These are phyloP conservation scores for Pundamilia nyererei DNA, from an alignment of 2,113 vertebrate species.

Conservation along the genomic window DNA sequence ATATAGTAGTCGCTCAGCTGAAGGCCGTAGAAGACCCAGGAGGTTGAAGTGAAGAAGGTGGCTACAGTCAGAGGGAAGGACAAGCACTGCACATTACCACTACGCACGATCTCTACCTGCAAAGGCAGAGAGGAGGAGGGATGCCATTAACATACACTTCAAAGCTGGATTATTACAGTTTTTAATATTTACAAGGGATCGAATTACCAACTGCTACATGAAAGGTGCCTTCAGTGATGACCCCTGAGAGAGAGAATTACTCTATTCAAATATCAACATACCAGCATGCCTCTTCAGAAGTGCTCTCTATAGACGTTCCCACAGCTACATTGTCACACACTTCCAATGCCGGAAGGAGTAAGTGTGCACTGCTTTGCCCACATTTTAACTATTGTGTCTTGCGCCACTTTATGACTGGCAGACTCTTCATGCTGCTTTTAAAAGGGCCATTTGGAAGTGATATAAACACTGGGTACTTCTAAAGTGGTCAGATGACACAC, in stretches of 20 bases:
- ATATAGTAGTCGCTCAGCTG: constrained; percentile 80
- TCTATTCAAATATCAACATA: not conserved
- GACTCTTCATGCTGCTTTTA: not conserved
- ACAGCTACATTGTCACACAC: not conserved
- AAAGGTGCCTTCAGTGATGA: not conserved
- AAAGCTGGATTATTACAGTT: not conserved
- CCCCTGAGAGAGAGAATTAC: not conserved
- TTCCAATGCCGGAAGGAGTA: not conserved
- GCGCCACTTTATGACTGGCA: not conserved
- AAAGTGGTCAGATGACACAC: not conserved
- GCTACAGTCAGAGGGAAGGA: constrained; percentile 86
- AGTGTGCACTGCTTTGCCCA: not conserved
- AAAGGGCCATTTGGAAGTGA: not conserved
- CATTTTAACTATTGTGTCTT: not conserved
- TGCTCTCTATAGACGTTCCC: not conserved
- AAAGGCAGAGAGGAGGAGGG: not conserved
- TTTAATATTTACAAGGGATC: not conserved
- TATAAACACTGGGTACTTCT: not conserved
- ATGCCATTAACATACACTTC: not conserved
- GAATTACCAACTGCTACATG: not conserved
- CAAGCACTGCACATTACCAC: constrained; percentile 76
- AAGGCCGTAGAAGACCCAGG: constrained; percentile 88
- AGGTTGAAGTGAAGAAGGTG: constrained; percentile 84
- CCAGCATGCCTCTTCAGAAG: not conserved
- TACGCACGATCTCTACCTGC: constrained; percentile 79